These are phyloP conservation scores for Oxygymnocypris stewartii DNA, from an alignment of 2,113 vertebrate genomes.

Conservation along the genomic window DNA sequence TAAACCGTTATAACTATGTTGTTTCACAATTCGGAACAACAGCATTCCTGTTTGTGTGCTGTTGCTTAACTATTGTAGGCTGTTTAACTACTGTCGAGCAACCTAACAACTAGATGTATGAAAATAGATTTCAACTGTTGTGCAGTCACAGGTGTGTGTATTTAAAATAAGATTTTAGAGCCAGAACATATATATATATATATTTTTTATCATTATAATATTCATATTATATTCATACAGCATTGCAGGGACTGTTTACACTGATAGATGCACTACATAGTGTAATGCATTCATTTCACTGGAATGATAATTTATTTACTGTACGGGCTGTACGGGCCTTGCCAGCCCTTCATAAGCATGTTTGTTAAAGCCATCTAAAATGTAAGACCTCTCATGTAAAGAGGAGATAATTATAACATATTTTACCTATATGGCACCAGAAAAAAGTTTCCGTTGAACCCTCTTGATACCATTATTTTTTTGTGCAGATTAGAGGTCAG, in stretches of 20 bases:
- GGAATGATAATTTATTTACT: not conserved
- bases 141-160: not conserved
- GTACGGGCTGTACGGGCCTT: not conserved
- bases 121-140: not conserved
- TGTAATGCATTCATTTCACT: not conserved
- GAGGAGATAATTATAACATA: not conserved
- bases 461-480: not conserved
- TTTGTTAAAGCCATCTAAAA: not conserved
- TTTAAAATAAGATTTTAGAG: not conserved
- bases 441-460: not conserved
- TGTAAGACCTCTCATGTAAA: not conserved
- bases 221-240: not conserved
- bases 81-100: not conserved
- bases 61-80: no score
- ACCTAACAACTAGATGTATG: not conserved
- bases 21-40: not conserved
- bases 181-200: not conserved
- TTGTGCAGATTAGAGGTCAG: not conserved
- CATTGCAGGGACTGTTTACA: not conserved
- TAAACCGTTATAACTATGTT: not conserved
- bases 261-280: not conserved
- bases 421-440: not conserved
- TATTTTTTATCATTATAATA: not conserved
- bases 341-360: not conserved
- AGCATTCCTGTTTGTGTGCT: not conserved